Evolutionary conservation across 2,797 vertebrate genomes (phyloP), one percentile per base, ranked within the genome.

Genomic region (Thripadectes ignobilis): DNA sequence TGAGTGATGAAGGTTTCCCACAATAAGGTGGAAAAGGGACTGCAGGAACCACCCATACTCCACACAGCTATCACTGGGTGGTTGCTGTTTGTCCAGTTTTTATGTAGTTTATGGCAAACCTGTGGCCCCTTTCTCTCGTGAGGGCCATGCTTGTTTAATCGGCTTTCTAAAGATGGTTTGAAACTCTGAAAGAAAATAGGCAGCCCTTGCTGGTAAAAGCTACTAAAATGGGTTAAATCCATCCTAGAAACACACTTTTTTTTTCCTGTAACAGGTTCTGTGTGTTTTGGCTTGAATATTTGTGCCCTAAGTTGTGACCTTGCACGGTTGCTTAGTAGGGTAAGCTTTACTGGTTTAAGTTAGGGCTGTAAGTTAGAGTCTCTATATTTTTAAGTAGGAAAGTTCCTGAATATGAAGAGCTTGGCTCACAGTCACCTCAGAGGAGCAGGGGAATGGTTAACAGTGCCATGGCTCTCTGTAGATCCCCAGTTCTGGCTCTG

Each of bases 1-100:
- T 13, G 34, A 30, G 41, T 0, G 4, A 48, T 3, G 10, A 7
- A 32, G n/a, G 22, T 51, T 85, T 66, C 43, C 30, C 32, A 4
- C 17, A 16, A 1, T 10, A 62, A 18, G 8, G 6, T 9, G 20
- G 61, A 46, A 18, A 36, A 82, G 51, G 74, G 32, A 9, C 29
- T 41, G 41, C n/a, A 54, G 61, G 49, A 61, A 4, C 26, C 41
- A 4, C 32, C n/a, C 10, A n/a, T 45, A 17, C 21, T 5, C 58
- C 62, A 7, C 11, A 1, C 1, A 15, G 2, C 62, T 38, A 5
- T 21, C 52, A 19, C n/a, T 7, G 12, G 52, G 48, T 30, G 41
- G 12, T 12, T 15, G 39, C 24, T 41, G 6, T 4, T 19, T 43
- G n/a, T 46, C 15, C 55, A 68, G 8, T 21, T 46, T 71, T 36